Percentiles rank a stretch among this genome's conserved stretches.
Evolutionary conservation across 2,797 vertebrate species (phyloP).

Genomic region (Lemur catta): DNA sequence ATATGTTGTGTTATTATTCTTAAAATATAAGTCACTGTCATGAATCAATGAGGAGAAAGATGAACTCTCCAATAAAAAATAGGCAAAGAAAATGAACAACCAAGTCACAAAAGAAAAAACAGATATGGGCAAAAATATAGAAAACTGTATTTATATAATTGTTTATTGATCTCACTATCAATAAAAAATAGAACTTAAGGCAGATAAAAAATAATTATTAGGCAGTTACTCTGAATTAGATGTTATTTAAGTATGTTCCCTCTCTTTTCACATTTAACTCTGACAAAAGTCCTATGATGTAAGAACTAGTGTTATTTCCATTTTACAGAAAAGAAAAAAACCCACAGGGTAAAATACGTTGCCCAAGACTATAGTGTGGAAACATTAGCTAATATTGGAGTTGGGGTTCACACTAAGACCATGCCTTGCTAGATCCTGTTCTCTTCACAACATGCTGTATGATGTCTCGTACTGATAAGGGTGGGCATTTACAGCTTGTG

Average conservation of each 20-base stretch:
- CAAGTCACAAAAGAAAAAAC: neutral
- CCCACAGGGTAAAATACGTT: neutral
- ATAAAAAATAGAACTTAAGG: neutral
- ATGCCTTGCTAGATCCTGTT: neutral
- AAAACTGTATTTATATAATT: neutral
- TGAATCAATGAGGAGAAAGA: neutral
- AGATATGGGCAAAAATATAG: neutral
- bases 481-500: neutral
- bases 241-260: neutral
- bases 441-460: neutral
- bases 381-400: neutral
- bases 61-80: neutral
- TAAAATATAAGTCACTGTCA: neutral
- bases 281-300: neutral
- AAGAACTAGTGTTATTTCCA: neutral
- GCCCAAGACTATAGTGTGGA: neutral
- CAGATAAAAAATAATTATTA: conserved; percentile 1
- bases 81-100: neutral
- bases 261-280: neutral
- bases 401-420: neutral
- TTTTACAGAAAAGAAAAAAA: neutral
- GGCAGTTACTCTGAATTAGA: neutral
- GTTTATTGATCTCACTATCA: neutral
- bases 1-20: neutral
- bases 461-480: neutral